Evolutionary conservation across 2,113 vertebrate species (phyloP).

Genomic region (Notechis scutatus): DNA sequence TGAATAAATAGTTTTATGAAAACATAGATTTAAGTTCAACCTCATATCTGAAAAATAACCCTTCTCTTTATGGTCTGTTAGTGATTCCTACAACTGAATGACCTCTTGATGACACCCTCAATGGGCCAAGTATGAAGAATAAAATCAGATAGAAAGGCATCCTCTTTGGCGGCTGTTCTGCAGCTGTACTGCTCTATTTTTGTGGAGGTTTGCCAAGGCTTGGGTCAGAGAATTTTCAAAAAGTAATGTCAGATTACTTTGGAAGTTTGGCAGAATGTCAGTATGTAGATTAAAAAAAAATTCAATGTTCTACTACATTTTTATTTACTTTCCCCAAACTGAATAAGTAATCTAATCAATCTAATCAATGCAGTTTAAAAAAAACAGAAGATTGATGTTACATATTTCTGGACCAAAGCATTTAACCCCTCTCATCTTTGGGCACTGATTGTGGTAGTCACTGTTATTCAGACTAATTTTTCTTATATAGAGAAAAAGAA

Average conservation of each 20-base stretch:
- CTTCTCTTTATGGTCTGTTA: background rate
- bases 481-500: fast-evolving
- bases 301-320: background rate
- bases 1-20: background rate
- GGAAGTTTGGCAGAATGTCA: conserved; percentile 2
- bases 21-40: background rate
- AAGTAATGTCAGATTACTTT: background rate
- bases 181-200: conserved; percentile 12
- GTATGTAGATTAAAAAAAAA: background rate
- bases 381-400: background rate
- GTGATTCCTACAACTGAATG: background rate
- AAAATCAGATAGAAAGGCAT: conserved; percentile 12
- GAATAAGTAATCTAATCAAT: background rate
- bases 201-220: background rate
- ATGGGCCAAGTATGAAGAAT: background rate
- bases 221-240: conserved; percentile 11
- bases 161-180: background rate
- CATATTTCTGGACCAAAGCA: background rate
- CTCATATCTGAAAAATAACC: background rate
- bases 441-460: background rate
- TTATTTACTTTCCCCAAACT: background rate
- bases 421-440: background rate
- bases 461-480: background rate
- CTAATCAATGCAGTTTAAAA: background rate
- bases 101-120: conserved; percentile 11